Percentiles rank a stretch among this genome's conserved stretches.
Conservation (phyloP, 1,140 invertebrate genomes). For the Hirudo medicinalis region DNA sequence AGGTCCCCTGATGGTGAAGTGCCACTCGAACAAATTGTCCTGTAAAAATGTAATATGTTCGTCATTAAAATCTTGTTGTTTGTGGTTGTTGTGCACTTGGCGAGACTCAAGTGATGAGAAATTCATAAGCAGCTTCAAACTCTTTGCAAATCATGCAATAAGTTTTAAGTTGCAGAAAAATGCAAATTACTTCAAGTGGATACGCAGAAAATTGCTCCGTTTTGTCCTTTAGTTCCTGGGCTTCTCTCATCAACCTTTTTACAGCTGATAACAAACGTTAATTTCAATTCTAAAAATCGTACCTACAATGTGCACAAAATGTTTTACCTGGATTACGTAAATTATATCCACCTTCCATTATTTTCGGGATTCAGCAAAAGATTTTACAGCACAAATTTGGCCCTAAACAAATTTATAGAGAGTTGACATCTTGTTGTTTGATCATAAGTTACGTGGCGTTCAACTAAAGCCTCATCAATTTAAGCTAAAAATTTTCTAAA, state of each 20-base stretch:
- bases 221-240: constrained; percentile 64
- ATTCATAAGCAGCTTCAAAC: too few species aligned
- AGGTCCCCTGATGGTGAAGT: constrained; percentile 83
- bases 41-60: too few species aligned
- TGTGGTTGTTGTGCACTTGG: too few species aligned
- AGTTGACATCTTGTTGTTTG: too few species aligned
- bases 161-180: constrained; percentile 11
- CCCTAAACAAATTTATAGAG: too few species aligned
- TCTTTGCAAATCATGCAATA: constrained; percentile 8
- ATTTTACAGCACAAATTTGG: too few species aligned
- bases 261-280: constrained; percentile 49
- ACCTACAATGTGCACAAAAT: not conserved
- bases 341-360: constrained; percentile 34
- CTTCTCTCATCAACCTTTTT: constrained; percentile 83
- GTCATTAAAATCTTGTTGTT: too few species aligned
- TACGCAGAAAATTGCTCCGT: constrained; percentile 80
- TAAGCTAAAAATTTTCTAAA: too few species aligned
- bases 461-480: too few species aligned
- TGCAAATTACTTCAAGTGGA: constrained; percentile 58
- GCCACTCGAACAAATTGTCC: constrained; percentile 95
- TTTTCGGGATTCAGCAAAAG: not conserved
- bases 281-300: too few species aligned
- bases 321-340: constrained; percentile 44
- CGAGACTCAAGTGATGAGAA: not conserved
- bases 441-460: too few species aligned